These are phyloP conservation scores for Zaprionus bogoriensis DNA, from an alignment of 2,888 invertebrate genomes.

Conservation along the genomic window DNA sequence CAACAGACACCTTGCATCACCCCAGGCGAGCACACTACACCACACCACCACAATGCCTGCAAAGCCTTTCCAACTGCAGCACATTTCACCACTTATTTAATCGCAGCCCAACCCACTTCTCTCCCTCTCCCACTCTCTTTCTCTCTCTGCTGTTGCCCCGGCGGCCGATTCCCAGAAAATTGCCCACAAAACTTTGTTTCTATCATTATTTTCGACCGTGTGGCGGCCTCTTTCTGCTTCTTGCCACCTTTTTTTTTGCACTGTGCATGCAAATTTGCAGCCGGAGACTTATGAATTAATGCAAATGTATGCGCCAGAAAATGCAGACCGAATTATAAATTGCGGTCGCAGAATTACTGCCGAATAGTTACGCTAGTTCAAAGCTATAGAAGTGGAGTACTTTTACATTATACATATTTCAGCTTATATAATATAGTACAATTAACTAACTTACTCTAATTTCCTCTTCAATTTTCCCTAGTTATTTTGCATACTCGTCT, in stretches of 20 bases:
- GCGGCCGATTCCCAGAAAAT: conserved; percentile 52
- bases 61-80: too few species aligned
- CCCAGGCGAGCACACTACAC: too few species aligned
- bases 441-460: not conserved
- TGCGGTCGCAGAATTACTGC: not conserved
- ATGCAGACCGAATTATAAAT: conserved; percentile 42
- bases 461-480: too few species aligned
- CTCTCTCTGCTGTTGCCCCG: conserved; percentile 8
- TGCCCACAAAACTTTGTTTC: conserved; percentile 27
- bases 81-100: not conserved
- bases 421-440: not conserved
- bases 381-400: not conserved
- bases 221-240: conserved; percentile 5
- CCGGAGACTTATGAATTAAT: conserved; percentile 52
- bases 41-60: too few species aligned
- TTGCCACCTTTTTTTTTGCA: conserved; percentile 30
- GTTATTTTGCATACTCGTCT: too few species aligned
- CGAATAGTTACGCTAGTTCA: not conserved
- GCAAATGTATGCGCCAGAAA: conserved; percentile 63
- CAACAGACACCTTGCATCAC: conserved; percentile 8
- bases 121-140: not conserved
- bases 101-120: conserved; percentile 8
- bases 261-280: conserved; percentile 60
- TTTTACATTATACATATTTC: not conserved
- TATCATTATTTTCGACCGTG: conserved; percentile 13